A percentile compares a stretch with the other conserved stretches of the same genome.
Evolutionary conservation across 2,113 vertebrate genomes (phyloP).

Genomic region (Istiophorus platypterus): DNA sequence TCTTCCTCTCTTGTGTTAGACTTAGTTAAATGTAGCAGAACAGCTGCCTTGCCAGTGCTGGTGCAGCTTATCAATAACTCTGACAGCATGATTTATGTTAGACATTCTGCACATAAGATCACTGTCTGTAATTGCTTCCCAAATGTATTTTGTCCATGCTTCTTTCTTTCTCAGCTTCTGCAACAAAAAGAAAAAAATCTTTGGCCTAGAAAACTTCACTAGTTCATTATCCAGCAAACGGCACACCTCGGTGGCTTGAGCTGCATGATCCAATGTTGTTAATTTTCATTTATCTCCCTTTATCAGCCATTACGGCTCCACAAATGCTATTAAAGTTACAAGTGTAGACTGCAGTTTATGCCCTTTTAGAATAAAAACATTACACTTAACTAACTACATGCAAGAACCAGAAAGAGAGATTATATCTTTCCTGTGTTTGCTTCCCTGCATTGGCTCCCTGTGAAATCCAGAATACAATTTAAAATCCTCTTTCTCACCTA

Average conservation of each 20-base stretch:
- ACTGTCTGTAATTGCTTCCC: constrained; percentile 72
- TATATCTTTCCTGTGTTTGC: too few species aligned
- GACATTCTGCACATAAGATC: constrained; percentile 68
- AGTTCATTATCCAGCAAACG: constrained; percentile 58
- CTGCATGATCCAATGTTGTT: constrained; percentile 31
- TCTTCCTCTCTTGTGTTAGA: constrained; percentile 50
- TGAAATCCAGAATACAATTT: too few species aligned
- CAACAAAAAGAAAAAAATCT: not conserved
- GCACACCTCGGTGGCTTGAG: constrained; percentile 53
- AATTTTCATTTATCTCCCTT: constrained; percentile 38
- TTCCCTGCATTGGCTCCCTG: too few species aligned
- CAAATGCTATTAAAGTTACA: constrained; percentile 17
- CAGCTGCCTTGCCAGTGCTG: constrained; percentile 69
- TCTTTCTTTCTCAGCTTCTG: constrained; percentile 12
- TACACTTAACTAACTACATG: not conserved
- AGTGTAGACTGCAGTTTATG: not conserved
- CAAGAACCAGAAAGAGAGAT: too few species aligned
- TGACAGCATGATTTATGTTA: constrained; percentile 77
- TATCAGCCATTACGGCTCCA: constrained; percentile 21
- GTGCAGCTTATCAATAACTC: constrained; percentile 77
- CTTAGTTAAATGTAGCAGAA: constrained; percentile 77
- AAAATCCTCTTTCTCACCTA: too few species aligned
- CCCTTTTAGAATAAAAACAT: not conserved
- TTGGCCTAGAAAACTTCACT: not conserved
- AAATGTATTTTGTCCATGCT: constrained; percentile 56